These are phyloP conservation scores for Gymnarchus niloticus DNA, from an alignment of 2,113 vertebrate genomes.

Conservation along the genomic window DNA sequence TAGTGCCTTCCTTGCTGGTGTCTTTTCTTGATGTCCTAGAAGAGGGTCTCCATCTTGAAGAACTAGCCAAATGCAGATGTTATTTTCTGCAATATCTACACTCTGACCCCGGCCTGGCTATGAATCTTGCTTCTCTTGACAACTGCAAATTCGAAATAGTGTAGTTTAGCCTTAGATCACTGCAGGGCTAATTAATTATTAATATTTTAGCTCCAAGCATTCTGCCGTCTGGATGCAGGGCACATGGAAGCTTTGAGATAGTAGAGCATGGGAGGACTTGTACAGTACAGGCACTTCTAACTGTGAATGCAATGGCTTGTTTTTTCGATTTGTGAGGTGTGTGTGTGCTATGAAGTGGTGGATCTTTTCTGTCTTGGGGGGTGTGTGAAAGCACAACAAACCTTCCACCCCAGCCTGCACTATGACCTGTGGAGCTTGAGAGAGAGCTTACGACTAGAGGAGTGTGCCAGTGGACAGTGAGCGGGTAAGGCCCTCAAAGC, in stretches of 20 bases:
- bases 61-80: slow-evolving; percentile 5
- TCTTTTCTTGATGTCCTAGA: not conserved
- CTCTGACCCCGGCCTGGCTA: slow-evolving; percentile 12
- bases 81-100: slow-evolving; percentile 12
- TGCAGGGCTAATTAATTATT: slow-evolving; percentile 32
- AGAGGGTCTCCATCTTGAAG: not conserved
- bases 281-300: not conserved
- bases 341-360: not conserved
- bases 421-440: not conserved
- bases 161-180: slow-evolving; percentile 26
- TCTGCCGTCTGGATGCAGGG: slow-evolving; percentile 18
- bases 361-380: not conserved
- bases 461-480: not conserved
- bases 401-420: not conserved
- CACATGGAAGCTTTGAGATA: not conserved
- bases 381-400: not conserved
- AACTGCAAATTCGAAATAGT: slow-evolving; percentile 26
- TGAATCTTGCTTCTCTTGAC: slow-evolving; percentile 6
- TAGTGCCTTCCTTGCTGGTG: not conserved
- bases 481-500: not conserved
- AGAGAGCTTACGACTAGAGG: not conserved
- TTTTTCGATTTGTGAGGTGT: not conserved
- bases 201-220: slow-evolving; percentile 17
- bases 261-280: not conserved
- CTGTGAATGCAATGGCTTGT: not conserved